Percentiles rank a stretch among this genome's conserved stretches.
These are phyloP conservation scores for Apantesis nais DNA, from an alignment of 2,888 invertebrate species.

Conservation along the genomic window DNA sequence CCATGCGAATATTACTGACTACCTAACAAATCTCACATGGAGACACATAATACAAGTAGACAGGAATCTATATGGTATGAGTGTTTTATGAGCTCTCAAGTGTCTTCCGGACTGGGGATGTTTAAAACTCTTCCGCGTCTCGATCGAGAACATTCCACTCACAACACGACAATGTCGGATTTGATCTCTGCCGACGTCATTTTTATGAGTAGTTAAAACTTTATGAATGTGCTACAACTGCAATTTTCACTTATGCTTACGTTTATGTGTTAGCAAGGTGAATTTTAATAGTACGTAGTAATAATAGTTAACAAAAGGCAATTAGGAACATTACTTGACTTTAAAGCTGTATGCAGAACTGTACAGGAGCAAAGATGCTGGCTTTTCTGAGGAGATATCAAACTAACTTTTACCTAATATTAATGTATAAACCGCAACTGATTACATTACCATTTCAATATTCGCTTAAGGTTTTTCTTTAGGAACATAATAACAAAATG, in stretches of 20 bases:
- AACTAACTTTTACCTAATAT: background rate
- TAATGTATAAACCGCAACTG: background rate
- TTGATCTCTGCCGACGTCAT: conserved; percentile 65
- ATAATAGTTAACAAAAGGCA: background rate
- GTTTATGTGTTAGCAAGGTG: conserved; percentile 26
- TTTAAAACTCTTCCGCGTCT: conserved; percentile 72
- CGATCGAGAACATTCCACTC: conserved; percentile 68
- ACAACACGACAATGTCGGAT: conserved; percentile 75
- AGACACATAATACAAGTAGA: conserved; percentile 63
- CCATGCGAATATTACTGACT: conserved; percentile 33
- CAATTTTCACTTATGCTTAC: conserved; percentile 39
- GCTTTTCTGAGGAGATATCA: background rate
- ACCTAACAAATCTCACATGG: conserved; percentile 47
- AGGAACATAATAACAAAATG: conserved; percentile 8
- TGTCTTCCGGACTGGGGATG: conserved; percentile 72
- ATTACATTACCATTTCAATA: background rate
- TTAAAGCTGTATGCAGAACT: background rate
- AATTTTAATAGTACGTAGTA: background rate
- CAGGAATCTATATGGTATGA: conserved; percentile 68
- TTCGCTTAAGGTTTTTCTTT: background rate
- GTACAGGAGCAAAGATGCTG: too few species aligned
- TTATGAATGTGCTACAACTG: conserved; percentile 61
- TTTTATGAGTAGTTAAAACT: conserved; percentile 70
- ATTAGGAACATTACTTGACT: background rate
- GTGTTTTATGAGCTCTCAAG: conserved; percentile 82